Conservation (phyloP, 2,888 invertebrate genomes). For the Colostygia pectinataria region DNA sequence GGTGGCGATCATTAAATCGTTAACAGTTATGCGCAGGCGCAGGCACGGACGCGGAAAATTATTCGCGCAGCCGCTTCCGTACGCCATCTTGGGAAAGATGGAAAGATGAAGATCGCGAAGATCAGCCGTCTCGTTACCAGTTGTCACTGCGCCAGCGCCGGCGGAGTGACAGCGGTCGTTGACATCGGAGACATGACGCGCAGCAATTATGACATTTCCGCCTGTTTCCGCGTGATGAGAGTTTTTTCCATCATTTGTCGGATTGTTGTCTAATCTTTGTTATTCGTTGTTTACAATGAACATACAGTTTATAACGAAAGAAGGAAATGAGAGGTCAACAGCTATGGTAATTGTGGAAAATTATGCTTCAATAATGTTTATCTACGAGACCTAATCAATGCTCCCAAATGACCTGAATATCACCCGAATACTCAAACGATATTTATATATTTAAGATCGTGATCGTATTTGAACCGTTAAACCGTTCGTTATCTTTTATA, state of each 20-base stretch:
- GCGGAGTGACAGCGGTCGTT: constrained; percentile 21
- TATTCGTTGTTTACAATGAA: constrained; percentile 15
- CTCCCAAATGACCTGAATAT: too few relatives aligned
- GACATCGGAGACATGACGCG: constrained; percentile 23
- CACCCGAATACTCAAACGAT: too few relatives aligned
- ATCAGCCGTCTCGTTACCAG: constrained; percentile 21
- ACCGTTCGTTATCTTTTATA: too few relatives aligned
- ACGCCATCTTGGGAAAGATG: constrained; percentile 34
- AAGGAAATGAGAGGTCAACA: constrained; percentile 9
- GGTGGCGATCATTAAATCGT: constrained; percentile 60
- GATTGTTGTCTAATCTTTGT: constrained; percentile 23
- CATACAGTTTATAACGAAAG: neutral
- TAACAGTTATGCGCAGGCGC: constrained; percentile 67
- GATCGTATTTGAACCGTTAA: too few relatives aligned
- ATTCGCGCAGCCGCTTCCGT: constrained; percentile 68
- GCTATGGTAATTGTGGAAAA: neutral
- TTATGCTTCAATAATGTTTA: neutral
- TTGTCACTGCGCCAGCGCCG: constrained; percentile 14
- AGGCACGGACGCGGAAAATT: constrained; percentile 77
- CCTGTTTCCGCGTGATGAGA: constrained; percentile 28
- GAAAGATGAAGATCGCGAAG: constrained; percentile 23
- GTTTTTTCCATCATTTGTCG: constrained; percentile 25
- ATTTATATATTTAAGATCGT: too few relatives aligned
- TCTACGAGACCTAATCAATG: too few relatives aligned
- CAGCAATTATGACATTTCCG: constrained; percentile 28